Evolutionary conservation across 37 sponge, comb jelly and placozoan species (phyloP).

Genomic region (Sycon ciliatum): DNA sequence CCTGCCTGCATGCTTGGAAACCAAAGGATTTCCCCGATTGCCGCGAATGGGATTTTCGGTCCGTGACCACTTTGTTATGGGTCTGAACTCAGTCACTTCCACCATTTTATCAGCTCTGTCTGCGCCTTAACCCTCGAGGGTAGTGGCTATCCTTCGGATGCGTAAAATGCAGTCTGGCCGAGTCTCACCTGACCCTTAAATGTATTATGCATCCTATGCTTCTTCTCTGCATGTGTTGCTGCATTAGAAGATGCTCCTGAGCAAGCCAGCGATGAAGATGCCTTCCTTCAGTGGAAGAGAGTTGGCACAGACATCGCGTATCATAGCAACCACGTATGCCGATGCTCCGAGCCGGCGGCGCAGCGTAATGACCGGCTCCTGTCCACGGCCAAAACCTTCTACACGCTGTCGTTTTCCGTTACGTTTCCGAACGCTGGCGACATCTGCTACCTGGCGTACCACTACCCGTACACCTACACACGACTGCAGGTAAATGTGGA

Average conservation of each 20-base stretch:
- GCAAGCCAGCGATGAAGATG: too few relatives aligned
- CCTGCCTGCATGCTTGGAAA: too few relatives aligned
- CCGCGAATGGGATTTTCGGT: too few relatives aligned
- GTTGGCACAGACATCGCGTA: constrained; percentile 59
- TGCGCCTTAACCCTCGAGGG: too few relatives aligned
- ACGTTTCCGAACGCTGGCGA: constrained; percentile 50
- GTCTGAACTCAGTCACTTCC: too few relatives aligned
- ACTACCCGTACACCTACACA: constrained; percentile 71
- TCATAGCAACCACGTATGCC: constrained; percentile 64
- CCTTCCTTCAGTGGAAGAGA: constrained; percentile 72
- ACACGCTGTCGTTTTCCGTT: constrained; percentile 59
- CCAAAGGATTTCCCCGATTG: too few relatives aligned
- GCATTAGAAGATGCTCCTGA: too few relatives aligned
- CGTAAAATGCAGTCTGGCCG: too few relatives aligned
- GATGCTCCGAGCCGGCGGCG: background rate
- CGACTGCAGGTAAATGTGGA: constrained; percentile 31
- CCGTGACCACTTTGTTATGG: too few relatives aligned
- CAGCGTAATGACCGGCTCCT: background rate
- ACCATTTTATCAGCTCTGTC: too few relatives aligned
- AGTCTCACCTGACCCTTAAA: background rate
- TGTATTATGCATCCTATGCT: constrained; percentile 73
- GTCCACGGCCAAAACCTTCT: constrained; percentile 22
- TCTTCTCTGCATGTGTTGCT: too few relatives aligned
- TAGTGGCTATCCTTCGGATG: too few relatives aligned
- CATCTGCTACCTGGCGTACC: constrained; percentile 72